These are phyloP conservation scores for Hydriomena furcata DNA, from an alignment of 2,888 invertebrate genomes.

Conservation along the genomic window DNA sequence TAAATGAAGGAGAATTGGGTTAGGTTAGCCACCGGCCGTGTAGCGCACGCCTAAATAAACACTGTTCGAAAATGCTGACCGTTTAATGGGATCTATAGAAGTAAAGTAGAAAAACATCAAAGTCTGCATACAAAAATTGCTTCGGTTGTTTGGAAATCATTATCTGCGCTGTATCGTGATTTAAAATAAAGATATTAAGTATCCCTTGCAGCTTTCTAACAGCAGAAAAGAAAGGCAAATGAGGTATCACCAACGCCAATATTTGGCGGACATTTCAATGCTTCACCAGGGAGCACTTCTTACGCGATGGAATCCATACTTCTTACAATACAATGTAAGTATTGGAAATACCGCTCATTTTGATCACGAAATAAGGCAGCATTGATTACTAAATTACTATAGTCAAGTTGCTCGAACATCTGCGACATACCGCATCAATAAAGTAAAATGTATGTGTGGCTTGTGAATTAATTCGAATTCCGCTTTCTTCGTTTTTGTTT, in stretches of 20 bases:
- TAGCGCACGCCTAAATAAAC: slow-evolving; percentile 12
- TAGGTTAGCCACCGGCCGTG: slow-evolving; percentile 1
- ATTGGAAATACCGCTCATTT: too few species aligned
- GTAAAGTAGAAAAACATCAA: neutral
- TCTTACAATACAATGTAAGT: too few species aligned
- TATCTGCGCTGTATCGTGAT: neutral
- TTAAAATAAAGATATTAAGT: too few species aligned
- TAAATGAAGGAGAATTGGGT: slow-evolving; percentile 1
- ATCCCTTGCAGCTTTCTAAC: too few species aligned
- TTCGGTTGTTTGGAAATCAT: neutral
- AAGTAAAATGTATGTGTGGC: neutral
- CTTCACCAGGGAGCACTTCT: too few species aligned
- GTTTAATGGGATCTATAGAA: slow-evolving; percentile 4
- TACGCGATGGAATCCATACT: too few species aligned
- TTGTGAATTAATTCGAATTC: slow-evolving; percentile 13
- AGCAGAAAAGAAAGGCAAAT: too few species aligned
- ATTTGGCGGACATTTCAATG: too few species aligned
- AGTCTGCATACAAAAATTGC: neutral
- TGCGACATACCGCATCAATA: neutral
- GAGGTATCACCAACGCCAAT: too few species aligned
- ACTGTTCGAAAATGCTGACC: slow-evolving; percentile 14
- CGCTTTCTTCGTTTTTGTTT: slow-evolving; percentile 21
- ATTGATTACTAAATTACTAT: too few species aligned
- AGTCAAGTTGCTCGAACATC: neutral
- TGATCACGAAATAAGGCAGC: too few species aligned